phyloP scores from a whole-genome alignment of 2,888 invertebrate genomes.

The Phyllotreta striolata region DNA sequence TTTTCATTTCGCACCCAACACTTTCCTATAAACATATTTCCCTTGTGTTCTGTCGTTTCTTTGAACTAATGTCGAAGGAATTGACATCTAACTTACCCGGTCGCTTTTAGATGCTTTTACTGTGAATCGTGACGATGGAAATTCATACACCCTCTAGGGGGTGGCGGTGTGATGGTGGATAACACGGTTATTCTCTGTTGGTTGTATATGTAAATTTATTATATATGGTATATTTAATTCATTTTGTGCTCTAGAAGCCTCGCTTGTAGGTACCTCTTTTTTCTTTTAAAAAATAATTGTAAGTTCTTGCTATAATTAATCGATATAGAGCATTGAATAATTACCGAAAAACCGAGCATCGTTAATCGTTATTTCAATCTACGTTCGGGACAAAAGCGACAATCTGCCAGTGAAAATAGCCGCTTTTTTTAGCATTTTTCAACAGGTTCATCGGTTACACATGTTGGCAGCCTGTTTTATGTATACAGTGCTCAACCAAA shows the following conservation, averaged over 20 bases:
- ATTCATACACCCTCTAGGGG: no score
- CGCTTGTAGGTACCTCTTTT: no score
- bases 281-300: no score
- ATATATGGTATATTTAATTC: no score
- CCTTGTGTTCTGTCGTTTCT: conserved; percentile 61
- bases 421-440: conserved; percentile 35
- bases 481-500: conserved; percentile 31
- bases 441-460: conserved; percentile 37
- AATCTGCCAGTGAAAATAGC: conserved; percentile 24
- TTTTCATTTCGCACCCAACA: conserved; percentile 53
- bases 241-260: no score
- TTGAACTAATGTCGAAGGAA: conserved; percentile 59
- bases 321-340: no score
- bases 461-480: conserved; percentile 42
- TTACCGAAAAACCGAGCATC: neutral
- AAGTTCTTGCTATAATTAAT: no score
- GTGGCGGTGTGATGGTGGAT: no score
- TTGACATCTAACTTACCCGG: conserved; percentile 54
- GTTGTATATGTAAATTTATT: no score
- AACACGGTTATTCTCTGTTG: no score
- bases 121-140: conserved; percentile 4
- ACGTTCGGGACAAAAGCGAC: conserved; percentile 26
- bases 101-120: conserved; percentile 32
- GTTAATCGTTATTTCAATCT: conserved; percentile 28
- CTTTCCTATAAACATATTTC: conserved; percentile 59